These are phyloP conservation scores for Crenuchus spilurus DNA, from an alignment of 2,797 vertebrate genomes.

Conservation along the genomic window DNA sequence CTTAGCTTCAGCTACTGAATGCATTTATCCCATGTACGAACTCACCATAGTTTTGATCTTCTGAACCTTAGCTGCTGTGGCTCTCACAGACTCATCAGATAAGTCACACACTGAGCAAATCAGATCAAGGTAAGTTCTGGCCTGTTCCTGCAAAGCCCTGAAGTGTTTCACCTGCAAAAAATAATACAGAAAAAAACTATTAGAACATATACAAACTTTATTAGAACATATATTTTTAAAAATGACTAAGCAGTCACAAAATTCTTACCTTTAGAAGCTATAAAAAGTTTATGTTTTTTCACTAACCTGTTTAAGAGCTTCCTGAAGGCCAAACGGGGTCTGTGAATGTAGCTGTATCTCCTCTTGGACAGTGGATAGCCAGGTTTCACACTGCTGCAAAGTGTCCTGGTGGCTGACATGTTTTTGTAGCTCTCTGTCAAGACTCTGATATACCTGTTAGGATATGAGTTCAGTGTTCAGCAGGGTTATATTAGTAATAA, in stretches of 20 bases:
- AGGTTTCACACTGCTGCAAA: conserved; percentile 90
- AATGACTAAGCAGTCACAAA: too few relatives aligned
- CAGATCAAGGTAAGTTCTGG: conserved; percentile 93
- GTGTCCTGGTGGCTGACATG: conserved; percentile 94
- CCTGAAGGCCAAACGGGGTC: conserved; percentile 84
- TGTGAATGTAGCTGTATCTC: conserved; percentile 80
- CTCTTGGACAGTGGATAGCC: conserved; percentile 84
- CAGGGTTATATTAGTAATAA: too few relatives aligned
- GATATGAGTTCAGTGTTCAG: conserved; percentile 10
- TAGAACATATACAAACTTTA: background rate
- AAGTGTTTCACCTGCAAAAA: conserved; percentile 88
- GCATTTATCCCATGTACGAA: background rate
- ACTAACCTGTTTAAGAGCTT: conserved; percentile 73
- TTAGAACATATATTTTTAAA: too few relatives aligned
- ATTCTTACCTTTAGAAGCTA: too few relatives aligned
- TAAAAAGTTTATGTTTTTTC: background rate
- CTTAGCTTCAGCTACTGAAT: background rate
- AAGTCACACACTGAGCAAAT: conserved; percentile 93
- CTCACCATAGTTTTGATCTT: conserved; percentile 91
- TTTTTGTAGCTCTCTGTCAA: conserved; percentile 94
- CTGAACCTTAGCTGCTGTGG: conserved; percentile 87
- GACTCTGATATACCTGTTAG: conserved; percentile 90
- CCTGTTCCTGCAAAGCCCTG: conserved; percentile 91
- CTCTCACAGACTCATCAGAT: conserved; percentile 84
- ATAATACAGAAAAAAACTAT: background rate